Base-by-base conservation (phyloP, 2,113 vertebrate species). In the Arothron firmamentum region DNA sequence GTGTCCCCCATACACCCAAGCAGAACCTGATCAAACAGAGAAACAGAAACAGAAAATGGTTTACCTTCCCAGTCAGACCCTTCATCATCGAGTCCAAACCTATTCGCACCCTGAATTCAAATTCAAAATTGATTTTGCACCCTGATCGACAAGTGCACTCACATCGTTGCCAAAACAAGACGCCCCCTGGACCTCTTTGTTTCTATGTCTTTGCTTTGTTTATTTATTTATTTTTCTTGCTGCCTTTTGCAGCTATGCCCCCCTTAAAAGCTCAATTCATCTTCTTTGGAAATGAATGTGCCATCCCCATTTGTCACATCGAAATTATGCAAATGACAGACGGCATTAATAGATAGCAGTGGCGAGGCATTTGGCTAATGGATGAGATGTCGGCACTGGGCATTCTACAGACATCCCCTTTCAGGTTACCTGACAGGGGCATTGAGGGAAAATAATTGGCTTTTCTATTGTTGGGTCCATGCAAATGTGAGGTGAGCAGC, bases 291-390 rank as follows among this genome's bases (percentile, higher is more conserved):
- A 78, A 73, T 68, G 63, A 90, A 85, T 69, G 80, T 80, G 86
- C 84, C 84, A 81, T 88, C 77, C 84, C 76, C 81, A 84, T 89
- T 88, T 88, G 86, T 90, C 88, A 90, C 68, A 62, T 80, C 89
- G 88, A 87, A 90, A 91, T 90, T 90, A 91, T 90, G 90, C 86
- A 90, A 88, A 90, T 90, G 83, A 86, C 82, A 90, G 80, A 82
- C 83, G 78, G 81, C 79, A 71, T 84, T 88, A 90, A 87, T 85
- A 90, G 87, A 90, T 87, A 86, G 88, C 70, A 65, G 70, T 67
- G 78, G 76, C 67, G 17, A 83, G 70, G 79, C 79, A 77, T 62
- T 70, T 34, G 73, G 85, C 78, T 90, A 89, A 92, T 87, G 85
- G 86, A 89, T 90, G 88, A 77, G 83, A 81, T 82, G 80, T 80